phyloP scores from a whole-genome alignment of 2,888 invertebrate genomes.

The Halictus quadricinctus region DNA sequence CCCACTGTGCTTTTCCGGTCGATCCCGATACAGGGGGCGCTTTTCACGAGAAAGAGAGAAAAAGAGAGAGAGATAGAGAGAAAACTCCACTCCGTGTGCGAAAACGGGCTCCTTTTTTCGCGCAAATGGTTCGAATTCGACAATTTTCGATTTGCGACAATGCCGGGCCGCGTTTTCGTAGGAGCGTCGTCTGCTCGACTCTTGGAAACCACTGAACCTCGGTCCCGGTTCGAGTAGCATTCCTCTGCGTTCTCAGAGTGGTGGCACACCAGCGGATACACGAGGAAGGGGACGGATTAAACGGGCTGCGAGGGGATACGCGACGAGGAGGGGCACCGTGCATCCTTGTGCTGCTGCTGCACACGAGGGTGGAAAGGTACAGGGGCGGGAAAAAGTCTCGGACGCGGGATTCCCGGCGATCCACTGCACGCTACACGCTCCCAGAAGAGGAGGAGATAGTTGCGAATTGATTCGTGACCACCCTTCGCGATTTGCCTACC shows the following conservation, averaged over 20 bases:
- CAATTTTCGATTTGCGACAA: not conserved
- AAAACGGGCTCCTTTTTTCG: not conserved
- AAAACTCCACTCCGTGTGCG: not conserved
- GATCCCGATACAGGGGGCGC: constrained; percentile 37
- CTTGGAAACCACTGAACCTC: constrained; percentile 75
- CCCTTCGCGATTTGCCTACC: not conserved
- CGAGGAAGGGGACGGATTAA: constrained; percentile 18
- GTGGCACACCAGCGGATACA: constrained; percentile 39
- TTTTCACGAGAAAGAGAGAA: not conserved
- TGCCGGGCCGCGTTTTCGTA: constrained; percentile 37
- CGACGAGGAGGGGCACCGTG: constrained; percentile 8
- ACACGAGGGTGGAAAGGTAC: constrained; percentile 56
- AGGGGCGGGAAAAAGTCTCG: constrained; percentile 60
- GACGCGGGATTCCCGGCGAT: constrained; percentile 38
- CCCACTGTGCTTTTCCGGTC: not conserved
- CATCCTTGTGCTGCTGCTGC: constrained; percentile 24
- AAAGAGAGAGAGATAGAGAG: not conserved
- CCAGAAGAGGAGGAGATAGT: not conserved
- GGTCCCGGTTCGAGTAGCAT: constrained; percentile 67
- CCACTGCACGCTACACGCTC: constrained; percentile 29
- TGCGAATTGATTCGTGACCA: constrained; percentile 16
- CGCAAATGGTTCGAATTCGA: not conserved
- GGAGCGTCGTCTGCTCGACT: constrained; percentile 67
- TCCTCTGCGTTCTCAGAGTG: constrained; percentile 60
- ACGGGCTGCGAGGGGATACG: not conserved